Evolutionary conservation across 2,888 invertebrate genomes (phyloP), one percentile per base, ranked within the genome.

Genomic region (Troides helena): DNA sequence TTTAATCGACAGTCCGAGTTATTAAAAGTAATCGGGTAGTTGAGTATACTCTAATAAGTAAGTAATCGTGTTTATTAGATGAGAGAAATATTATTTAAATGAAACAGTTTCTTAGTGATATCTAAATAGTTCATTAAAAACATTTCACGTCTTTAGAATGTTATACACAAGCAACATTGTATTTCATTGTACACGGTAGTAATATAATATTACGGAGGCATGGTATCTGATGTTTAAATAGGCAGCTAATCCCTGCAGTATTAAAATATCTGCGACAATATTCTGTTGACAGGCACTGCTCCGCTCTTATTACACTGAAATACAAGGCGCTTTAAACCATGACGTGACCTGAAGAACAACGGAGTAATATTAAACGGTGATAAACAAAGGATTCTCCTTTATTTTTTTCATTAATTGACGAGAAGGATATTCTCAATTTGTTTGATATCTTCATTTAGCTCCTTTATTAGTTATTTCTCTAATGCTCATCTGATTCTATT

Each of bases 241-340:
- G 91, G 89, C 86, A 84, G 87, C 88, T 92, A 92, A 92, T 92
- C 90, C 89, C 77, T 85, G 90, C 91, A 90, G 90, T 92, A 92
- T 92, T 92, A 92, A 92, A 92, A 92, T 90, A 92, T 92, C 91
- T 83, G 86, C 86, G 90, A 92, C 92, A 91, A 90, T 92, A 90
- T 91, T 88, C 67, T 89, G 81, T 76, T 82, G 83, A 84, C 78
- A 83, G 84, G 85, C 85, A 79, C 23, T 58, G 57, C 84, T 85
- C 81, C 88, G 89, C 91, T 92, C 91, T 91, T 92, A 91, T 90
- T 91, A 90, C 88, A 89, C 82, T 83, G 85, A 82, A 83, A 83
- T 85, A 85, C 72, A 75, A 61, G n/a, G 36, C 60, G 53, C 61
- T 61, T 53, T 17, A 53, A 60, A 61, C 30, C 53, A 67, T 67